A percentile compares a stretch with the other conserved stretches of the same genome.
phyloP scores from a whole-genome alignment of 2,888 invertebrate species.

The Neuroscelio doddi region DNA sequence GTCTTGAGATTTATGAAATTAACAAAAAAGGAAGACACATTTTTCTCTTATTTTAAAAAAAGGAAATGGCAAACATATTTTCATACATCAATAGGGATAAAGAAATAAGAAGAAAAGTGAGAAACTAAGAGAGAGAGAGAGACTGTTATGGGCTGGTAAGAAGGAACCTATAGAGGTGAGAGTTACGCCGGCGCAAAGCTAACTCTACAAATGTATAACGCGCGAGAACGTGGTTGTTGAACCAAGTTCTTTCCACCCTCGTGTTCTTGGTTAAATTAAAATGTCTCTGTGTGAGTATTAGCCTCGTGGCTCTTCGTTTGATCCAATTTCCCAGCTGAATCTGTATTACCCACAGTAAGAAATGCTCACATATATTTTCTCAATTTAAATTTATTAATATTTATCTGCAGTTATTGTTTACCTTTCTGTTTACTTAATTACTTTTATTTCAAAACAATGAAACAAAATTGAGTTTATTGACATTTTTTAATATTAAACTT shows the following conservation, averaged over 20 bases:
- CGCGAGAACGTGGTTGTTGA: slow-evolving; percentile 22
- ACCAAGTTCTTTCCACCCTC: slow-evolving; percentile 23
- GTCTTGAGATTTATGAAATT: slow-evolving; percentile 18
- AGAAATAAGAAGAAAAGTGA: not conserved
- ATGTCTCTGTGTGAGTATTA: slow-evolving; percentile 9
- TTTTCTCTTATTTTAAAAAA: not conserved
- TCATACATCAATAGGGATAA: not conserved
- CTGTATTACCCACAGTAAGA: slow-evolving; percentile 37
- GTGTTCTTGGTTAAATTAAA: slow-evolving; percentile 7
- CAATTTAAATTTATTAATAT: too few relatives aligned
- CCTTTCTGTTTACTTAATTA: too few relatives aligned
- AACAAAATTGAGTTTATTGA: too few relatives aligned
- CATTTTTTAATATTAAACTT: too few relatives aligned
- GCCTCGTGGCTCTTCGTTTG: slow-evolving; percentile 33
- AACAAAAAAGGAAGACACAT: slow-evolving; percentile 4
- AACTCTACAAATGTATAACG: not conserved
- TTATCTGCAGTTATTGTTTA: too few relatives aligned
- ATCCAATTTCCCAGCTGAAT: slow-evolving; percentile 37
- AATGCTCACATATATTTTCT: too few relatives aligned
- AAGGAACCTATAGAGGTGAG: slow-evolving; percentile 1
- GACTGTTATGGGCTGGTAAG: not conserved
- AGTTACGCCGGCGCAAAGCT: slow-evolving; percentile 35
- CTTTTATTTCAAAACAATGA: too few relatives aligned
- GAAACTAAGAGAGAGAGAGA: slow-evolving; percentile 6
- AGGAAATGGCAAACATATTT: not conserved